A percentile compares a stretch with the other conserved stretches of the same genome.
Evolutionary conservation across 2,797 vertebrate genomes (phyloP).

Genomic region (Phataginus tetradactyla): DNA sequence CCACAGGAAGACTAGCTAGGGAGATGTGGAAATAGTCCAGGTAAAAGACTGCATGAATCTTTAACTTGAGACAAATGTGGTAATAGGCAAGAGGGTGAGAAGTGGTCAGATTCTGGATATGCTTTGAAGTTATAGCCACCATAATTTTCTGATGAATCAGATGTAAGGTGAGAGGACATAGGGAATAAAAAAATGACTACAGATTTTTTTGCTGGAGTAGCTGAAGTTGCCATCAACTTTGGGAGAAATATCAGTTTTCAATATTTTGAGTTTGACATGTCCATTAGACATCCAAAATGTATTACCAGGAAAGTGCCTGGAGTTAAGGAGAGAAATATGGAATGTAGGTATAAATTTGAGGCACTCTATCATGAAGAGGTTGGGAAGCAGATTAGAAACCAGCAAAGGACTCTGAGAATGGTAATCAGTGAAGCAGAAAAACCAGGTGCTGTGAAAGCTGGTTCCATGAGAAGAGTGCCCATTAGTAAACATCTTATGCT

Average conservation of each 20-base stretch:
- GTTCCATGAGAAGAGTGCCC: neutral
- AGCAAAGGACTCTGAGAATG: neutral
- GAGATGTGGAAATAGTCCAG: neutral
- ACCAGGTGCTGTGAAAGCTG: neutral
- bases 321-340: neutral
- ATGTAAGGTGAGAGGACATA: neutral
- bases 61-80: neutral
- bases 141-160: neutral
- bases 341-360: neutral
- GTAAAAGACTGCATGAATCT: neutral
- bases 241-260: conserved; percentile 2
- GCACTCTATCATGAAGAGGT: neutral
- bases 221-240: neutral
- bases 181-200: neutral
- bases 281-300: neutral
- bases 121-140: neutral
- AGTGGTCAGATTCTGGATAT: neutral
- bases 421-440: neutral
- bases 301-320: neutral
- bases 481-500: neutral
- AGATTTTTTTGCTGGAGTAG: neutral
- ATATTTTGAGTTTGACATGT: neutral
- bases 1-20: neutral
- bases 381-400: neutral
- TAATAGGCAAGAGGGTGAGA: neutral